A percentile compares a stretch with the other conserved stretches of the same genome.
Evolutionary conservation across 2,797 vertebrate genomes (phyloP).

Genomic region (Xiphophorus birchmanni): DNA sequence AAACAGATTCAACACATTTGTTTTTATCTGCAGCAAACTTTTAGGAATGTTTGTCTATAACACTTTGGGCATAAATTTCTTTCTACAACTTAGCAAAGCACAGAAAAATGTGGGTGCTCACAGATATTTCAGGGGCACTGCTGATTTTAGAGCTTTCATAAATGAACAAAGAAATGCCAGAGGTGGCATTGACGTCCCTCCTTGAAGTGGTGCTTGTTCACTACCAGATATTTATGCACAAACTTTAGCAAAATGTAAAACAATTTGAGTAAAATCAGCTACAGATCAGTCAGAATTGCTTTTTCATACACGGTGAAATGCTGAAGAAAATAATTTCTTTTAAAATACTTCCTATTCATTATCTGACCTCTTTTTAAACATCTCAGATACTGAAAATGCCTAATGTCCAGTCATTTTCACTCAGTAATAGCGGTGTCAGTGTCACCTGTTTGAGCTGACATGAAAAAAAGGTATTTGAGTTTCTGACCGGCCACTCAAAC

Average conservation of each 20-base stretch:
- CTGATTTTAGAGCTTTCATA: neutral
- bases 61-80: neutral
- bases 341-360: neutral
- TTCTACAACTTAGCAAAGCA: neutral
- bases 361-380: neutral
- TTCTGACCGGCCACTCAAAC: neutral
- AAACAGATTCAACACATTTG: conserved; percentile 3
- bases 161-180: neutral
- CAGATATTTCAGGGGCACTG: neutral
- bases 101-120: neutral
- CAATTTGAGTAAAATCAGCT: neutral
- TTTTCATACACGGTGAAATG: neutral
- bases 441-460: neutral
- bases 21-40: neutral
- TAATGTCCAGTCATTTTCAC: neutral
- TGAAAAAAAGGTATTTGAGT: neutral
- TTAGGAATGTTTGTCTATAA: neutral
- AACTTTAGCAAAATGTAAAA: neutral
- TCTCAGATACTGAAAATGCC: neutral
- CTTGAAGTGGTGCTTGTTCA: neutral
- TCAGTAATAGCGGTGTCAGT: neutral
- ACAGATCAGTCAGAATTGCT: neutral
- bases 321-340: neutral
- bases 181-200: neutral
- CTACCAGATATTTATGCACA: neutral